Percentiles rank a stretch among this genome's conserved stretches.
These are phyloP conservation scores for Fragum sueziense DNA, from an alignment of 2,888 invertebrate species.

Conservation along the genomic window DNA sequence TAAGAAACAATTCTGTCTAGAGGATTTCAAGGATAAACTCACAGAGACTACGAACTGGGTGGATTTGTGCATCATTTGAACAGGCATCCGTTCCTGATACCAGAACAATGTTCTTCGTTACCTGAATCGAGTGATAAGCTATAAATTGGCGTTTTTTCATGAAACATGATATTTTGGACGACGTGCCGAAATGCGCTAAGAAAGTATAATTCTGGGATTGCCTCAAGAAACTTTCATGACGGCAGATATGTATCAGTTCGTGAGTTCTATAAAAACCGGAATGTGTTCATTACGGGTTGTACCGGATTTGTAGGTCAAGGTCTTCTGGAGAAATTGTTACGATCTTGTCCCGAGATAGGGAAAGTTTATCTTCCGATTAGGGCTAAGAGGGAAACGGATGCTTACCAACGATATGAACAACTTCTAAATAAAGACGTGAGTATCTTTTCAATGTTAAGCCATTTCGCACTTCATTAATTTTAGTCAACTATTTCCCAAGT, in stretches of 20 bases:
- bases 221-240: neutral
- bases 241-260: neutral
- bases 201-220: neutral
- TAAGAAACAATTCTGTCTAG: neutral
- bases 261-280: neutral
- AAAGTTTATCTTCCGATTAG: slow-evolving; percentile 1
- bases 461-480: too few species aligned
- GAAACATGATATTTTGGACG: neutral
- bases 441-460: neutral
- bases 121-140: neutral
- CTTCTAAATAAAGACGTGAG: neutral
- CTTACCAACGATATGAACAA: neutral
- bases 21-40: too few species aligned
- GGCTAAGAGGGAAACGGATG: neutral
- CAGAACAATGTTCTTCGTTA: neutral
- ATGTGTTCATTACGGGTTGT: slow-evolving; percentile 4
- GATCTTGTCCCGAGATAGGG: slow-evolving; percentile 7
- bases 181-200: neutral
- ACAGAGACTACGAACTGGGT: too few species aligned
- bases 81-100: neutral
- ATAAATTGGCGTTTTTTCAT: neutral
- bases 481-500: too few species aligned
- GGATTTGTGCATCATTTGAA: neutral
- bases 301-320: slow-evolving; percentile 11
- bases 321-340: slow-evolving; percentile 3